Evolutionary conservation across 2,113 vertebrate species (phyloP).

Genomic region (Strix aluco): DNA sequence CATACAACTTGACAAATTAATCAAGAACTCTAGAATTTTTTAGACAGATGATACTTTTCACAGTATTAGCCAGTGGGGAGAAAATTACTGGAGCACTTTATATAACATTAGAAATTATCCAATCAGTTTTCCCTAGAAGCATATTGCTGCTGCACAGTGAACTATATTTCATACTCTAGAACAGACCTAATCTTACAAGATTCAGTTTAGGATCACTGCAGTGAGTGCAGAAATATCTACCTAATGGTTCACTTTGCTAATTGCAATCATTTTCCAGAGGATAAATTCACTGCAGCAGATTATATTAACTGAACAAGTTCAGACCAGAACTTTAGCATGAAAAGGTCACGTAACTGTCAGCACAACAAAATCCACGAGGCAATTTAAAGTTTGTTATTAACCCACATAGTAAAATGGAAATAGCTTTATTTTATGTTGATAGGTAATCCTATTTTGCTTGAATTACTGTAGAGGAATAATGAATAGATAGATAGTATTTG

Average conservation of each 20-base stretch:
- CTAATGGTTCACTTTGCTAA: neutral
- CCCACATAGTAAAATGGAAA: neutral
- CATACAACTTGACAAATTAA: neutral
- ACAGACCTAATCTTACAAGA: neutral
- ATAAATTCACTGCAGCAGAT: neutral
- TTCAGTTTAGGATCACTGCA: neutral
- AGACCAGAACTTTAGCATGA: neutral
- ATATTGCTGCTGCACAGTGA: neutral
- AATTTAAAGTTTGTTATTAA: neutral
- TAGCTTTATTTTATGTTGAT: neutral
- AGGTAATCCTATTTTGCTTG: neutral
- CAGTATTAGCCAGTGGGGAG: neutral
- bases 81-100: neutral
- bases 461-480: neutral
- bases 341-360: neutral
- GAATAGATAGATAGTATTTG: neutral
- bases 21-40: neutral
- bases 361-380: neutral
- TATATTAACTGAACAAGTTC: neutral
- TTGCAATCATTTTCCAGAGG: neutral
- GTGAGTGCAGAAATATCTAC: neutral
- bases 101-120: neutral
- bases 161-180: neutral
- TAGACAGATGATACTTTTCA: neutral
- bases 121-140: neutral